Evolutionary conservation across 92 coral and sea anemone species (phyloP).

Genomic region (Diadumene lineata): DNA sequence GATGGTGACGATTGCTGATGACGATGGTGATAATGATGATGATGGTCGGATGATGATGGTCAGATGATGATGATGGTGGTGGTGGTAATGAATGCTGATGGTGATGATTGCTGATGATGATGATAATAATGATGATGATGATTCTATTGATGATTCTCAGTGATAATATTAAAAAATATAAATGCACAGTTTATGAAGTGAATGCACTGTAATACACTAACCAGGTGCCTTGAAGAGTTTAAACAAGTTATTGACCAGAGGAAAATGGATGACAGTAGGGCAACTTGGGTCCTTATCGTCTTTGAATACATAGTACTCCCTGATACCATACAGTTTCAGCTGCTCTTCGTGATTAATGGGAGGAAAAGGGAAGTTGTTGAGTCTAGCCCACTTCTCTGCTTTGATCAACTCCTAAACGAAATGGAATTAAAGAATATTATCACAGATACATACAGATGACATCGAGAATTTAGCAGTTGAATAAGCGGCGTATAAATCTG

Average conservation of each 20-base stretch:
- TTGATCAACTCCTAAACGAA: conserved; percentile 56
- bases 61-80: no score
- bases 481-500: no score
- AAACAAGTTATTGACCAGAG: conserved; percentile 61
- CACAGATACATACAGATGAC: no score
- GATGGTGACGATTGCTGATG: not conserved
- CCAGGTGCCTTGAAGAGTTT: conserved; percentile 61
- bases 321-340: conserved; percentile 54
- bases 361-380: conserved; percentile 73
- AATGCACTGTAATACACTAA: no score
- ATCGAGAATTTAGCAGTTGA: no score
- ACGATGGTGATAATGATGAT: not conserved
- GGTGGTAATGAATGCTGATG: not conserved
- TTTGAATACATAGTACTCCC: conserved; percentile 73
- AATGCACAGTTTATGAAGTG: no score
- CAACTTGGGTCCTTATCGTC: conserved; percentile 53
- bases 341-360: conserved; percentile 65
- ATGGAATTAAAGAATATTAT: not conserved
- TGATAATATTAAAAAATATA: no score
- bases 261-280: conserved; percentile 74
- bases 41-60: not conserved
- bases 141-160: no score
- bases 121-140: no score
- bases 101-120: not conserved
- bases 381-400: conserved; percentile 79